Percentiles rank a stretch among this genome's conserved stretches.
phyloP scores from a whole-genome alignment of 2,888 invertebrate genomes.

The Ditula angustiorana region DNA sequence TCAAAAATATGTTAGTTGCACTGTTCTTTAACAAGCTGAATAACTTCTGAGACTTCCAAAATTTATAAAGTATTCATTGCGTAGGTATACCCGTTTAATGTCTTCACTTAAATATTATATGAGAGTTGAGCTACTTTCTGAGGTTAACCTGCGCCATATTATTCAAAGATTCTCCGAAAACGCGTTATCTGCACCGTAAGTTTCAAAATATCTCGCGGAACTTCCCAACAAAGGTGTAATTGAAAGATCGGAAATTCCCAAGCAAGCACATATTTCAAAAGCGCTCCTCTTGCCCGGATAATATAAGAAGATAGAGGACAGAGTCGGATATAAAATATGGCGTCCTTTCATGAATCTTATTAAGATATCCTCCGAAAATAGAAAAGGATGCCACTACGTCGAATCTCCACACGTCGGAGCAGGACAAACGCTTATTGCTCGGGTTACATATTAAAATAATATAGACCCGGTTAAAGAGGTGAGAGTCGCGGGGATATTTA shows the following conservation, averaged over 20 bases:
- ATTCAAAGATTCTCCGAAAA: constrained; percentile 18
- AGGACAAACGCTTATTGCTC: constrained; percentile 55
- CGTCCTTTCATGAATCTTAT: constrained; percentile 94
- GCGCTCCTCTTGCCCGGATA: constrained; percentile 79
- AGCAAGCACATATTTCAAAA: constrained; percentile 84
- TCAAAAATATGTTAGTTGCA: not conserved
- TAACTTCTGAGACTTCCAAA: not conserved
- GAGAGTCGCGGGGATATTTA: constrained; percentile 73
- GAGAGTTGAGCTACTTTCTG: not conserved
- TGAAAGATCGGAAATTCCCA: constrained; percentile 85
- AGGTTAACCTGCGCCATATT: not conserved
- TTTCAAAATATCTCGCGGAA: constrained; percentile 63
- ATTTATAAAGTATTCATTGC: not conserved
- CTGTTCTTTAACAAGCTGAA: not conserved
- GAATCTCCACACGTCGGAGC: constrained; percentile 46
- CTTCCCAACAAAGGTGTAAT: constrained; percentile 78
- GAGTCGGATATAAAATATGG: constrained; percentile 92
- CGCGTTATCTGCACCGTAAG: constrained; percentile 54
- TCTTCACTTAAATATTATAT: not conserved
- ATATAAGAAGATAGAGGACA: constrained; percentile 86
- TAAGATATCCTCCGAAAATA: constrained; percentile 90
- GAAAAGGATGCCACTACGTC: constrained; percentile 65
- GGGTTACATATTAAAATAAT: constrained; percentile 85
- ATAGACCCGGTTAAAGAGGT: constrained; percentile 82
- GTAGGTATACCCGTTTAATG: not conserved